phyloP scores from a whole-genome alignment of 2,888 invertebrate genomes.

The Andrena hattorfiana region DNA sequence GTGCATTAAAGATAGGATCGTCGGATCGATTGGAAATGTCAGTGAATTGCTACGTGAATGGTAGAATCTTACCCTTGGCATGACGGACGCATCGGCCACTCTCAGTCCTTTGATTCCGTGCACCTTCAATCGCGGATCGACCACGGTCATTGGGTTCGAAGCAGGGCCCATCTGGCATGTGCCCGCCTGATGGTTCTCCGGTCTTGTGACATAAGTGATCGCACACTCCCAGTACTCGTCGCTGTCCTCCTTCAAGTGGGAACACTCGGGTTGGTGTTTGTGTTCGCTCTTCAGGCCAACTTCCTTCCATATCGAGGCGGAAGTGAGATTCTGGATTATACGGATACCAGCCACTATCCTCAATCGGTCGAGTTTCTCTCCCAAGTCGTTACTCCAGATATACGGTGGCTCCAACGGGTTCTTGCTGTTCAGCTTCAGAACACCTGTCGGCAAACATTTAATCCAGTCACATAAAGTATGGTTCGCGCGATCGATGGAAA shows the following conservation, averaged over 20 bases:
- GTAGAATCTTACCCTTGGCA: slow-evolving; percentile 85
- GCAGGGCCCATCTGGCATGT: slow-evolving; percentile 92
- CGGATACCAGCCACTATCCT: slow-evolving; percentile 88
- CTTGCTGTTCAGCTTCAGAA: slow-evolving; percentile 87
- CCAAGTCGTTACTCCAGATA: slow-evolving; percentile 92
- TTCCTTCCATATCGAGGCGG: slow-evolving; percentile 84
- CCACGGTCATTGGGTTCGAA: slow-evolving; percentile 90
- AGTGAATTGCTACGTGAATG: background rate
- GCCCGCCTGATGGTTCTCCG: slow-evolving; percentile 93
- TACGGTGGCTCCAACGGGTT: slow-evolving; percentile 89
- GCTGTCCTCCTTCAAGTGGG: slow-evolving; percentile 71
- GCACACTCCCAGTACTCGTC: slow-evolving; percentile 92
- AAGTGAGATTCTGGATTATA: slow-evolving; percentile 86
- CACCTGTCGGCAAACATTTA: slow-evolving; percentile 73
- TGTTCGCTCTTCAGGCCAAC: background rate
- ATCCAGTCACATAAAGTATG: background rate
- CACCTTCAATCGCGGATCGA: slow-evolving; percentile 89
- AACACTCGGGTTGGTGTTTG: slow-evolving; percentile 63
- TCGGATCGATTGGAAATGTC: background rate
- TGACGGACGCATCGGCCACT: slow-evolving; percentile 87
- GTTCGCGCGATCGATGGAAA: background rate
- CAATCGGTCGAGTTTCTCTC: slow-evolving; percentile 88
- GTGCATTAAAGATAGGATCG: background rate
- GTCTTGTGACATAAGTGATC: slow-evolving; percentile 89
- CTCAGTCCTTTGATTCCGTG: slow-evolving; percentile 87